These are phyloP conservation scores for Armadillidium nasatum DNA, from an alignment of 1,140 invertebrate genomes.

Conservation along the genomic window DNA sequence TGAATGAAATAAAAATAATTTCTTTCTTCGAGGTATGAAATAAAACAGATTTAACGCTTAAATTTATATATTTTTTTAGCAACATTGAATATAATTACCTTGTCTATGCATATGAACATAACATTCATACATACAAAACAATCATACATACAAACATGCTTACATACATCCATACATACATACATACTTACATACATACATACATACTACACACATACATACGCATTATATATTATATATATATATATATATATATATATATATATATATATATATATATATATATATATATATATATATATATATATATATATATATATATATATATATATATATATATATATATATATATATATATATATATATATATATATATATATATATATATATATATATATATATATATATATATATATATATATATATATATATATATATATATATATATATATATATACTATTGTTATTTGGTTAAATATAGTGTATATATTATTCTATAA, in stretches of 20 bases:
- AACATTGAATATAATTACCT: neutral
- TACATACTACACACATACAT: neutral
- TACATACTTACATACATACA: neutral
- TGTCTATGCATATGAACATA: neutral
- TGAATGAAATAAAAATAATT: neutral
- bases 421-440: no score
- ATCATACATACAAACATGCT: neutral
- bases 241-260: neutral
- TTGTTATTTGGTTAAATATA: no score
- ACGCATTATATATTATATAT: neutral
- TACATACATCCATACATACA: neutral
- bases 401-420: no score
- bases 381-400: no score
- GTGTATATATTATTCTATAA: no score
- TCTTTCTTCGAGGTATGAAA: slow-evolving; percentile 5
- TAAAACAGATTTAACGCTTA: slow-evolving; percentile 5
- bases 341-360: no score
- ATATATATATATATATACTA: no score
- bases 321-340: neutral
- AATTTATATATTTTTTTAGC: neutral
- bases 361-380: no score
- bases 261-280: neutral
- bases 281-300: neutral
- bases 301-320: neutral
- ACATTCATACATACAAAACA: no score